These are phyloP conservation scores for Lithophane leautieri DNA, from an alignment of 2,888 invertebrate genomes.

Conservation along the genomic window DNA sequence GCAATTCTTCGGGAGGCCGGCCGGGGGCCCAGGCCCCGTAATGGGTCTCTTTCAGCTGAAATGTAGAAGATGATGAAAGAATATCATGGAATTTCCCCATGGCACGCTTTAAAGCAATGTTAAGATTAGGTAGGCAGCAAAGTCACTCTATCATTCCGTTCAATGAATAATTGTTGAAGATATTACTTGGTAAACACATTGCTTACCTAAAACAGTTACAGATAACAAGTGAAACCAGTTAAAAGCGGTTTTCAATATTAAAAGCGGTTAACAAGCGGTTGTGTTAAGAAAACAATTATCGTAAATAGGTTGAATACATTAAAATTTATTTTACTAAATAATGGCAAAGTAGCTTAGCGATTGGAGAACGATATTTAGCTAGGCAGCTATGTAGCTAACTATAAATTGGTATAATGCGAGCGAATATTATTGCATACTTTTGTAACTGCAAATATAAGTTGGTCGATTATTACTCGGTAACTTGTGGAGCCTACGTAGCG, in stretches of 20 bases:
- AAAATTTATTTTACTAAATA: conserved; percentile 37
- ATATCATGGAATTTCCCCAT: background rate
- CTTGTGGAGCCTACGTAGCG: no score
- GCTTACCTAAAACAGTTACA: conserved; percentile 43
- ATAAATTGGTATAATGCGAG: no score
- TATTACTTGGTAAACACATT: conserved; percentile 38
- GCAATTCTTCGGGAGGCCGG: background rate
- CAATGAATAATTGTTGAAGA: conserved; percentile 38
- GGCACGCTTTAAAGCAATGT: conserved; percentile 21
- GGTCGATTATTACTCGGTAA: no score
- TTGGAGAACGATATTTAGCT: conserved; percentile 22
- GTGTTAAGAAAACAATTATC: conserved; percentile 61
- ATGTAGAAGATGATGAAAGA: background rate
- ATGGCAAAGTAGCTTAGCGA: conserved; percentile 32
- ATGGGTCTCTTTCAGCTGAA: background rate
- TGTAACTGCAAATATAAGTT: no score
- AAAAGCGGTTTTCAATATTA: conserved; percentile 55
- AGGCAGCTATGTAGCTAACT: no score
- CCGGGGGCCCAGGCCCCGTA: background rate
- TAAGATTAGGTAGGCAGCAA: background rate
- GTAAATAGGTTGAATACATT: conserved; percentile 51
- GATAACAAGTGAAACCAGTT: conserved; percentile 61
- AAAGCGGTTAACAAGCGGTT: conserved; percentile 51
- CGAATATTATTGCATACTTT: no score
- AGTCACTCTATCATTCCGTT: conserved; percentile 3